Evolutionary conservation across 2,888 invertebrate species (phyloP), one percentile per base, ranked within the genome.

Genomic region (Nineta flava): DNA sequence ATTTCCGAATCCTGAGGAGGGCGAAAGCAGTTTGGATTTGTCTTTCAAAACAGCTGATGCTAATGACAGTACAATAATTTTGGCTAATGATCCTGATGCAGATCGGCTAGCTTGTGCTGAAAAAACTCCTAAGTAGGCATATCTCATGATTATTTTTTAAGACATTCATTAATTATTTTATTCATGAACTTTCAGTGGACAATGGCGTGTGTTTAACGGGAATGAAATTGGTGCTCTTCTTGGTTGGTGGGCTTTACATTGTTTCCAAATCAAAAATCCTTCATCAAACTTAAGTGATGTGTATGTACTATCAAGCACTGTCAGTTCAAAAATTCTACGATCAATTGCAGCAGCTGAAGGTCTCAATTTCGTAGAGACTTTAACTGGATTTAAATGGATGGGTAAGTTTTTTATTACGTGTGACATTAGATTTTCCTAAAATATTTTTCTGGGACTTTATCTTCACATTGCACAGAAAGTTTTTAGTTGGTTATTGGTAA

Each of bases 371-470:
- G 66, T 74, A 54, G 95, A 97, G 69, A 97, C 99, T 0, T 73
- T 99, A 48, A 99, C 99, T 1, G 99, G 99, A 0, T 99, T 99
- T 64, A 99, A 99, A 62, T 99, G 96, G 96, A 95, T 99, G 90
- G 97, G 92, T 70, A 54, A 64, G 7, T 26, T 19, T 35, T 17
- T 46, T 46, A 46, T 51, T 49, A 34, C 34, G 42, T 35, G 16
- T n/a, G n/a, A n/a, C n/a, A n/a, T n/a, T n/a, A n/a, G n/a, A n/a
- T 42, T 10, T 42, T 21, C 12, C 48, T 19, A 34, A 40, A 50
- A 19, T 53, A 34, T 46, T 9, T 38, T 35, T 32, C 13, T 38
- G 13, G 32, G 6, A 35, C 19, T 4, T 19, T 19, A 19, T 26
- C 34, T 31, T 19, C 15, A 31, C 10, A 16, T 13, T 34, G 9